A percentile compares a stretch with the other conserved stretches of the same genome.
Conservation (phyloP, 2,797 vertebrate genomes). For the Schizopygopsis pylzovi region DNA sequence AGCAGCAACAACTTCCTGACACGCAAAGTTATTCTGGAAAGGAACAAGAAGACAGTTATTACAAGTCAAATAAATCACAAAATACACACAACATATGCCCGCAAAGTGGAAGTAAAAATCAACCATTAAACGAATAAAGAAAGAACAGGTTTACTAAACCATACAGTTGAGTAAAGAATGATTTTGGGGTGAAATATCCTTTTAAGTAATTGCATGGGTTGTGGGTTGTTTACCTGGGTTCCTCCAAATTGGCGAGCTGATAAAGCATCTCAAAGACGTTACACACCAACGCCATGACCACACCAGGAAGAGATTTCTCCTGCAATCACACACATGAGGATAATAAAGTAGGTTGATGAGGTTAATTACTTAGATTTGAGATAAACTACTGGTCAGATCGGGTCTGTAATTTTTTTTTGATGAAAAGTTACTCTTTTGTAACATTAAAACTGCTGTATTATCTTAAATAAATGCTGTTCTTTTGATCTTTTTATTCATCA, state of each 20-base stretch:
- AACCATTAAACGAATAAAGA: not conserved
- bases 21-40: slow-evolving; percentile 91
- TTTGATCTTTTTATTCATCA: not conserved
- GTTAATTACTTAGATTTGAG: not conserved
- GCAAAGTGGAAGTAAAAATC: not conserved
- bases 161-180: not conserved
- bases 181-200: not conserved
- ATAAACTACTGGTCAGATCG: not conserved
- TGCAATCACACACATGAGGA: slow-evolving; percentile 62
- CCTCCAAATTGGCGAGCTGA: slow-evolving; percentile 96
- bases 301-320: slow-evolving; percentile 98
- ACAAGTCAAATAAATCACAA: not conserved
- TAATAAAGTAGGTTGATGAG: not conserved
- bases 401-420: not conserved
- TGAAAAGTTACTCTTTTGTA: not conserved
- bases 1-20: slow-evolving; percentile 94
- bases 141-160: not conserved
- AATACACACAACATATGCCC: not conserved
- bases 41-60: slow-evolving; percentile 23
- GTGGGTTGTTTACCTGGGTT: slow-evolving; percentile 82
- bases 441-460: not conserved
- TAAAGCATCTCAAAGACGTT: slow-evolving; percentile 99
- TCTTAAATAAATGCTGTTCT: not conserved
- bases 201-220: not conserved
- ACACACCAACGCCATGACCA: slow-evolving; percentile 98